Percentiles rank a stretch among this genome's conserved stretches.
Evolutionary conservation across 2,888 invertebrate species (phyloP).

Genomic region (Myopa testacea): DNA sequence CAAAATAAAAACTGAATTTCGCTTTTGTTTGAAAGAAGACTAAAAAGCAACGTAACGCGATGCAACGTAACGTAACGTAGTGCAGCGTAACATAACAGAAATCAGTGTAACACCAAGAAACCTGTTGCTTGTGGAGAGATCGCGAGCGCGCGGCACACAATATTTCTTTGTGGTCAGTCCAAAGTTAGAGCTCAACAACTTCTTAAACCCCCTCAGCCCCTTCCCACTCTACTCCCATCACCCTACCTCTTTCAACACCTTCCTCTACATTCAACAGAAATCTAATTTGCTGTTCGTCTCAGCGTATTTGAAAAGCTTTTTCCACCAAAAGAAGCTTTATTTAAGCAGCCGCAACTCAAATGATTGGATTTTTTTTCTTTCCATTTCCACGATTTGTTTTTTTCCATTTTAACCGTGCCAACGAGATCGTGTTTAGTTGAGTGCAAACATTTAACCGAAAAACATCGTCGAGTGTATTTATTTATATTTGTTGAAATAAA

Average conservation of each 20-base stretch:
- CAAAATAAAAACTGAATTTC: too few species aligned
- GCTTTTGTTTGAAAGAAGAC: too few species aligned
- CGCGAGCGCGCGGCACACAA: too few species aligned
- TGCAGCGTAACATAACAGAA: too few species aligned
- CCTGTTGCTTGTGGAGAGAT: too few species aligned
- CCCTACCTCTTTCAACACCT: neutral
- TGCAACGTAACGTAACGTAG: too few species aligned
- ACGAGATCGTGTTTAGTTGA: slow-evolving; percentile 36
- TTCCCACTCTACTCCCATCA: neutral
- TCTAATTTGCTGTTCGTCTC: neutral
- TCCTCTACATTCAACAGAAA: neutral
- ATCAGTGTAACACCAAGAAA: too few species aligned
- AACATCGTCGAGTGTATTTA: slow-evolving; percentile 29
- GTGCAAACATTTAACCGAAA: slow-evolving; percentile 30
- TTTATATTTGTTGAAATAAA: neutral
- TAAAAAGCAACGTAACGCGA: too few species aligned
- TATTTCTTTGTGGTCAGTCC: too few species aligned
- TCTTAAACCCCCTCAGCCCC: too few species aligned
- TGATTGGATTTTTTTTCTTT: slow-evolving; percentile 1
- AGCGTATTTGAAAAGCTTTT: slow-evolving; percentile 19
- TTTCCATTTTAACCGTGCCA: neutral
- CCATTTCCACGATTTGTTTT: neutral
- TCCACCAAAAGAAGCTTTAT: slow-evolving; percentile 2
- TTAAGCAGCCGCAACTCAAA: neutral
- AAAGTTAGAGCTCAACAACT: too few species aligned